These are phyloP conservation scores for Thalassoma bifasciatum DNA, from an alignment of 2,113 vertebrate species.

Conservation along the genomic window DNA sequence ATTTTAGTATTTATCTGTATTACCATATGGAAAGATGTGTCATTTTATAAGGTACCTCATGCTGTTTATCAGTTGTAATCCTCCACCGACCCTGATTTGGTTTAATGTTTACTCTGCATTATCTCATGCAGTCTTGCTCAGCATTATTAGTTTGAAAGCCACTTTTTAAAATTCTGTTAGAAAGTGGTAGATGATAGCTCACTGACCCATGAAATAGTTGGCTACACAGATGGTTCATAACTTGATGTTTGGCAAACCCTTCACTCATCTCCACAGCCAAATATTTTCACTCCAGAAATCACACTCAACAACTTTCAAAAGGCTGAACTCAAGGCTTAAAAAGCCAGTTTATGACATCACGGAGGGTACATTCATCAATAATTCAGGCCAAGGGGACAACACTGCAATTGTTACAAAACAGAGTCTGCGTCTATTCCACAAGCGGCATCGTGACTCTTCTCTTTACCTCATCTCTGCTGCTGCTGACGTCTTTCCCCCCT, in stretches of 20 bases:
- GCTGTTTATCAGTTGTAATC: no score
- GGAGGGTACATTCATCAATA: background rate
- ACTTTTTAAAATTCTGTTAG: no score
- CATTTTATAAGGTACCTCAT: no score
- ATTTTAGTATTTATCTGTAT: no score
- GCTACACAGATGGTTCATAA: background rate
- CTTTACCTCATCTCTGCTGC: conserved; percentile 18
- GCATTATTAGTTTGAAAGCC: no score
- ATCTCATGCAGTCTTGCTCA: no score
- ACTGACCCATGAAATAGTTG: background rate
- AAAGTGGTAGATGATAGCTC: background rate
- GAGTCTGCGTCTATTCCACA: conserved; percentile 4
- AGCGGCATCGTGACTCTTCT: conserved; percentile 19
- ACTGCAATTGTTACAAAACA: conserved; percentile 29
- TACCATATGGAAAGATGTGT: no score
- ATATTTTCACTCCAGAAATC: background rate
- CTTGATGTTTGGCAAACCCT: no score
- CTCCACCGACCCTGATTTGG: no score
- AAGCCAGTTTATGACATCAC: background rate
- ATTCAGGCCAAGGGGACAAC: background rate
- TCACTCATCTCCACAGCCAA: background rate
- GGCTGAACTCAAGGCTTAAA: background rate
- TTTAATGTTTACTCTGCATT: no score
- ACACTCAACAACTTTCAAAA: background rate
- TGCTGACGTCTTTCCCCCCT: conserved; percentile 9